These are phyloP conservation scores for Choloepus didactylus DNA, from an alignment of 2,797 vertebrate species.

Conservation along the genomic window DNA sequence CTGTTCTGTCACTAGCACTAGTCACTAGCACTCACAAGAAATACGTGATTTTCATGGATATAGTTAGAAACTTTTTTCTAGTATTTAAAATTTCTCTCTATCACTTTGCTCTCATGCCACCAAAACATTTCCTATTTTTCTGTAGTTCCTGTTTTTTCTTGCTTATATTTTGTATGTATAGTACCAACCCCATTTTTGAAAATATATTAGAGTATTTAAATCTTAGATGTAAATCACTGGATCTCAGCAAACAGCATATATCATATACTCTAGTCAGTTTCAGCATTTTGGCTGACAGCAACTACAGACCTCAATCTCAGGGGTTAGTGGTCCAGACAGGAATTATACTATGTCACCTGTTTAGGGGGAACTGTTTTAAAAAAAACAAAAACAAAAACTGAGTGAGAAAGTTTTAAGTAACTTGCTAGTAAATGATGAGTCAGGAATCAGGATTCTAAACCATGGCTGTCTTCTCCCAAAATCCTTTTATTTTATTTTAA, in stretches of 20 bases:
- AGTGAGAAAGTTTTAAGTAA: not conserved
- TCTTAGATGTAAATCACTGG: not conserved
- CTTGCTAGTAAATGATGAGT: not conserved
- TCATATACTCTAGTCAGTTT: not conserved
- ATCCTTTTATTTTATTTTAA: not conserved
- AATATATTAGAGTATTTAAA: not conserved
- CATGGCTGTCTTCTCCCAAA: not conserved
- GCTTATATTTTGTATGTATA: slow-evolving; percentile 22
- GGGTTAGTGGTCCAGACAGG: not conserved
- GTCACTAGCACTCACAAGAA: not conserved
- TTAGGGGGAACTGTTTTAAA: not conserved
- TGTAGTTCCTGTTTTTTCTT: not conserved
- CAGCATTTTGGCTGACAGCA: not conserved
- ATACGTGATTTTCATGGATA: not conserved
- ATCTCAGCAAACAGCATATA: not conserved
- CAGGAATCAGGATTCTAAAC: not conserved
- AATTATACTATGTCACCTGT: not conserved
- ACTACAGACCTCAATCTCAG: not conserved
- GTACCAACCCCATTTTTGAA: slow-evolving; percentile 18
- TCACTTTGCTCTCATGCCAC: not conserved
- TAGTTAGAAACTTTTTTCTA: not conserved
- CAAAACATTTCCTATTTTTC: slow-evolving; percentile 17
- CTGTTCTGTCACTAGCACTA: not conserved
- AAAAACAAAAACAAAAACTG: not conserved
- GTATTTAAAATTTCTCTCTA: not conserved